A percentile compares a stretch with the other conserved stretches of the same genome.
Conservation (phyloP, 2,888 invertebrate species). For the Blera fallax region DNA sequence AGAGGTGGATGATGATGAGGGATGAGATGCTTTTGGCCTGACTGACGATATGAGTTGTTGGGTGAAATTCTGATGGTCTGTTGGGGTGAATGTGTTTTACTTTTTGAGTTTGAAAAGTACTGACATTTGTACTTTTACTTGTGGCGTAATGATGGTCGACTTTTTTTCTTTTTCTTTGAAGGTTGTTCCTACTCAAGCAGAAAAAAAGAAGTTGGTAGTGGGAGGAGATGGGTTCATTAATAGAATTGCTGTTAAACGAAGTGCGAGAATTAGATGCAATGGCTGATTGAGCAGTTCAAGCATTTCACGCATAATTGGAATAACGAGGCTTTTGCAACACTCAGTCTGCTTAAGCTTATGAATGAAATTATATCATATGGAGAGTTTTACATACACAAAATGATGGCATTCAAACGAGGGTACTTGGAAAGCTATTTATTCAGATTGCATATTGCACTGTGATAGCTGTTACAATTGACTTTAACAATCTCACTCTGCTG, state of each 20-base stretch:
- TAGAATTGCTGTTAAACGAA: slow-evolving; percentile 2
- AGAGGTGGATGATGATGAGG: slow-evolving; percentile 5
- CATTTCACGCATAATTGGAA: background rate
- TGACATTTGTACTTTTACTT: slow-evolving; percentile 42
- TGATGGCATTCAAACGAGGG: background rate
- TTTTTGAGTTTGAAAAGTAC: slow-evolving; percentile 5
- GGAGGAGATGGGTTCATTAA: background rate
- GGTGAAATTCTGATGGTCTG: background rate
- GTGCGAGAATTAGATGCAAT: slow-evolving; percentile 8
- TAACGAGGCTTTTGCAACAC: background rate
- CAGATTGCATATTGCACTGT: no score
- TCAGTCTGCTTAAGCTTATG: background rate
- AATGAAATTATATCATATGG: background rate
- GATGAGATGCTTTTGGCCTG: slow-evolving; percentile 10
- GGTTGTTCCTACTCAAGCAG: background rate
- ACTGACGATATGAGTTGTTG: background rate
- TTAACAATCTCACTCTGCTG: no score
- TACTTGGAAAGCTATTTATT: no score
- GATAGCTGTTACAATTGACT: no score
- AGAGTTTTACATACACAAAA: no score
- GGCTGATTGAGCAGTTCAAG: background rate
- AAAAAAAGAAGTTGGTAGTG: background rate
- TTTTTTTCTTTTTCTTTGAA: slow-evolving; percentile 8
- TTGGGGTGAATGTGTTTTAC: slow-evolving; percentile 3
- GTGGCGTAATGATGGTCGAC: slow-evolving; percentile 16